A percentile compares a stretch with the other conserved stretches of the same genome.
Evolutionary conservation across 2,888 invertebrate genomes (phyloP).

Genomic region (Trissoscelio sp.): DNA sequence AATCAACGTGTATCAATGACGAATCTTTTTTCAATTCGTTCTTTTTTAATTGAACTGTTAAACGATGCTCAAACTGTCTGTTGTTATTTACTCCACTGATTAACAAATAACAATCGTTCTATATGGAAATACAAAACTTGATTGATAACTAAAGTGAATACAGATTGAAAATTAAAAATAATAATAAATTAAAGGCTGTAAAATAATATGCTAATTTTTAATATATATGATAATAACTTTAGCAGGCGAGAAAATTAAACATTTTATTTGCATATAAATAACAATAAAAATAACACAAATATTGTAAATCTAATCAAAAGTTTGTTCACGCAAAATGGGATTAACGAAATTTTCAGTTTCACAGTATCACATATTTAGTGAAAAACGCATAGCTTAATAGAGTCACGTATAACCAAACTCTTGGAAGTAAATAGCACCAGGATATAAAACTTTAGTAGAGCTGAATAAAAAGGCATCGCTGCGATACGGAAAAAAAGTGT

Average conservation of each 20-base stretch:
- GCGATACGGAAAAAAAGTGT: constrained; percentile 20
- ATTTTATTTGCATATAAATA: constrained; percentile 37
- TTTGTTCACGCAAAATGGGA: constrained; percentile 6
- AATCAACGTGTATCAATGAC: neutral
- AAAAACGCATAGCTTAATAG: constrained; percentile 29
- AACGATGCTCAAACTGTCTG: neutral
- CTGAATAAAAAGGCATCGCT: constrained; percentile 9
- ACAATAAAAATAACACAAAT: constrained; percentile 16
- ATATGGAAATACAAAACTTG: constrained; percentile 20
- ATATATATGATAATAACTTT: constrained; percentile 30
- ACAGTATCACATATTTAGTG: constrained; percentile 9
- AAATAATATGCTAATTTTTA: constrained; percentile 19
- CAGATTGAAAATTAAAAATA: constrained; percentile 1
- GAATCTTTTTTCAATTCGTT: neutral
- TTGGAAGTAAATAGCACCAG: constrained; percentile 34
- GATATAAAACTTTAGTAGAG: constrained; percentile 35
- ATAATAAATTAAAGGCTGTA: constrained; percentile 8
- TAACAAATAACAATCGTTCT: constrained; percentile 20
- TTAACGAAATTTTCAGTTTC: constrained; percentile 21
- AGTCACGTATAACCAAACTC: constrained; percentile 35
- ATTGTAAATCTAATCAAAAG: constrained; percentile 22
- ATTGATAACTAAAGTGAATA: constrained; percentile 9
- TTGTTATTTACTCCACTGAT: constrained; percentile 11
- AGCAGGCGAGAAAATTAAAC: neutral
- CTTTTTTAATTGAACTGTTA: neutral